These are phyloP conservation scores for Brachyptera risi DNA, from an alignment of 2,888 invertebrate species.

Conservation along the genomic window DNA sequence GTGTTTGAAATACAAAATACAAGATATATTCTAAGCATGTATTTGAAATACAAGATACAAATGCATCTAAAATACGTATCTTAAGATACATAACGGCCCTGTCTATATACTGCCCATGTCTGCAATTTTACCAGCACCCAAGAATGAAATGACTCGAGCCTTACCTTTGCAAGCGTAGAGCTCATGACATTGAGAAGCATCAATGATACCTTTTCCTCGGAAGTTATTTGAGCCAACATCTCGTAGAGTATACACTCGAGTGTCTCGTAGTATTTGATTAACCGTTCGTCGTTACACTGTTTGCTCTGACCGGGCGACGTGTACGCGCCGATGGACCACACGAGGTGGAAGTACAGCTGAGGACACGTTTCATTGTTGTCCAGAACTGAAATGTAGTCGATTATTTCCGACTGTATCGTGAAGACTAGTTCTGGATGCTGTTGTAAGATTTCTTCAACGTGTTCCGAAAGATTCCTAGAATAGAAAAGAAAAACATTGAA, in stretches of 20 bases:
- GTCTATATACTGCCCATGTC: too few relatives aligned
- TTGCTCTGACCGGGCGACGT: background rate
- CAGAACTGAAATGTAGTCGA: slow-evolving; percentile 19
- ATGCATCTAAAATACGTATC: too few relatives aligned
- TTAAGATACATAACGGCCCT: too few relatives aligned
- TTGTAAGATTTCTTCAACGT: slow-evolving; percentile 16
- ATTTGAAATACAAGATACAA: too few relatives aligned
- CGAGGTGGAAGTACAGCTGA: slow-evolving; percentile 16
- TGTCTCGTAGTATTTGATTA: slow-evolving; percentile 28
- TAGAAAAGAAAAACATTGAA: background rate
- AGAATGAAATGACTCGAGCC: too few relatives aligned
- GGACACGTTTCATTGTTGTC: slow-evolving; percentile 22
- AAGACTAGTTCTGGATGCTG: slow-evolving; percentile 21
- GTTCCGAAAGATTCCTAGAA: slow-evolving; percentile 18
- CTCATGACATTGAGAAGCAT: slow-evolving; percentile 25
- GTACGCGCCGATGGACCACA: slow-evolving; percentile 25
- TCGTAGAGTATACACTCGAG: slow-evolving; percentile 30
- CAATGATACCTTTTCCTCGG: slow-evolving; percentile 18
- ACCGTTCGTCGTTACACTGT: slow-evolving; percentile 1
- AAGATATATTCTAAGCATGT: too few relatives aligned
- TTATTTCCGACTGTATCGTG: slow-evolving; percentile 12
- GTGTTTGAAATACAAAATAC: too few relatives aligned
- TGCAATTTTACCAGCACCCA: too few relatives aligned
- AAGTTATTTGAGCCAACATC: slow-evolving; percentile 23
- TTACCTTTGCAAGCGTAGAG: slow-evolving; percentile 29